Conservation (phyloP, 2,113 vertebrate genomes). For the Probosciger aterrimus region DNA sequence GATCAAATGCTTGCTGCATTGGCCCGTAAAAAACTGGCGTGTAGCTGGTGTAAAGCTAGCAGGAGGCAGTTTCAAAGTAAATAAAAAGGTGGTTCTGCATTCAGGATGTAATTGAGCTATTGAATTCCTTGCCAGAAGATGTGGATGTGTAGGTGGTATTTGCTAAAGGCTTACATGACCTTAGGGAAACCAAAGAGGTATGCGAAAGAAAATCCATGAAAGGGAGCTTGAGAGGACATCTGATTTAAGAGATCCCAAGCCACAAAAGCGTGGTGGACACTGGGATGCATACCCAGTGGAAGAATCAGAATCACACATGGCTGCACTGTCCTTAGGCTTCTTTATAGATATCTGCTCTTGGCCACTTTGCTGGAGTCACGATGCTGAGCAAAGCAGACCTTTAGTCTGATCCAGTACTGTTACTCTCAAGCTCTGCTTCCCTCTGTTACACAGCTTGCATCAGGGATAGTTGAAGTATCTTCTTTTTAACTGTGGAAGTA, state of each 20-base stretch:
- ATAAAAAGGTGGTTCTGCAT: not conserved
- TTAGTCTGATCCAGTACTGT: not conserved
- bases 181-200: not conserved
- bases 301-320: not conserved
- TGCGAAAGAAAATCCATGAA: not conserved
- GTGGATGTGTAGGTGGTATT: not conserved
- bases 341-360: not conserved
- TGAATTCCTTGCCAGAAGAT: not conserved
- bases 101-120: not conserved
- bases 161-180: not conserved
- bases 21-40: not conserved
- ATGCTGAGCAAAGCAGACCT: not conserved
- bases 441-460: not conserved
- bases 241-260: not conserved
- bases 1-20: not conserved
- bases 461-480: not conserved
- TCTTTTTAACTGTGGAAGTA: not conserved
- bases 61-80: constrained; percentile 6
- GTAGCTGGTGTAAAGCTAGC: not conserved
- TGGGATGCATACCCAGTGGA: not conserved
- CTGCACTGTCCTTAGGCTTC: not conserved
- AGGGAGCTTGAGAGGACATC: not conserved
- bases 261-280: not conserved
- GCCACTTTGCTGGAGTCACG: not conserved
- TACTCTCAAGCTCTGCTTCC: not conserved